Percentiles rank a stretch among this genome's conserved stretches.
Conservation (phyloP, 2,888 invertebrate genomes). For the Esperia sulphurella region DNA sequence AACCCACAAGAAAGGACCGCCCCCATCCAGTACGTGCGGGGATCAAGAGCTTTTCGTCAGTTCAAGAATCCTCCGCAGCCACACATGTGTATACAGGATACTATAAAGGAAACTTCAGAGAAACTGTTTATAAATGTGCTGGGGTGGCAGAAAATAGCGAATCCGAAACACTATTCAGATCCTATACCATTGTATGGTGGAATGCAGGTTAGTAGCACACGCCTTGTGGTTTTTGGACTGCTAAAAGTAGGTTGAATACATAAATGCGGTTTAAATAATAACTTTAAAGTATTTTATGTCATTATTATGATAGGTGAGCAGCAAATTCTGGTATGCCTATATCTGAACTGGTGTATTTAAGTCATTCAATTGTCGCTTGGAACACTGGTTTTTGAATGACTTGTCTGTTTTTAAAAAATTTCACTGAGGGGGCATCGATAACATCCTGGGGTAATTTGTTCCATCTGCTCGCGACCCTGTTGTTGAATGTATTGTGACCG, state of each 20-base stretch:
- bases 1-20: conserved; percentile 59
- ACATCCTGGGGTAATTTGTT: too few species aligned
- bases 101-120: conserved; percentile 78
- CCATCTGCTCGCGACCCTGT: too few species aligned
- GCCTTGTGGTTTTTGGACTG: neutral
- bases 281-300: neutral
- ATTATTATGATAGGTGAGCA: too few species aligned
- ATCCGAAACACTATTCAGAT: conserved; percentile 82
- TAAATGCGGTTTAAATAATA: neutral
- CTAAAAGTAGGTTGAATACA: neutral
- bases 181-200: conserved; percentile 86
- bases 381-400: too few species aligned
- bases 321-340: too few species aligned
- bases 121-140: conserved; percentile 83
- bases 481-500: too few species aligned
- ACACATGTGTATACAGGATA: conserved; percentile 85
- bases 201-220: conserved; percentile 77
- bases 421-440: too few species aligned
- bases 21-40: conserved; percentile 78
- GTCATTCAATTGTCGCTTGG: too few species aligned
- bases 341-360: too few species aligned
- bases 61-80: conserved; percentile 88
- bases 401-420: too few species aligned
- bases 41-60: conserved; percentile 81
- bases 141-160: conserved; percentile 86